phyloP scores from a whole-genome alignment of 2,113 vertebrate genomes.

The Maccullochella peelii region DNA sequence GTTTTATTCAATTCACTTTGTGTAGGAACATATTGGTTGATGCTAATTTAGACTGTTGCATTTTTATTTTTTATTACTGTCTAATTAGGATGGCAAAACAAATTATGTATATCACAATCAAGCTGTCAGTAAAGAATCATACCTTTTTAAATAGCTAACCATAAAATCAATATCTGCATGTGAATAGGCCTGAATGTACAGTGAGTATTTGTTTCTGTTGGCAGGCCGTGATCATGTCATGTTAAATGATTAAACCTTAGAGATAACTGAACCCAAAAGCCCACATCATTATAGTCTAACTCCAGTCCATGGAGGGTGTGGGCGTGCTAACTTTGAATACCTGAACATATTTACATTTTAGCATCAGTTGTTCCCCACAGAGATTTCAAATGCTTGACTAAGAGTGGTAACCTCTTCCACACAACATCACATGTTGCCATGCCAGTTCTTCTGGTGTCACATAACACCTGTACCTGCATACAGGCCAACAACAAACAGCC shows the following conservation, averaged over 20 bases:
- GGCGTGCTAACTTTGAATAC: background rate
- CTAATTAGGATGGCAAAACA: too few relatives aligned
- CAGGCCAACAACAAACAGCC: background rate
- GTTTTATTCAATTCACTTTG: too few relatives aligned
- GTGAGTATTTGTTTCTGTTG: too few relatives aligned
- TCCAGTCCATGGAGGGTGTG: background rate
- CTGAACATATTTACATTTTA: background rate
- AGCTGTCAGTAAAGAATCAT: too few relatives aligned
- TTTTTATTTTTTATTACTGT: background rate
- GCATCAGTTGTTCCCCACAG: background rate
- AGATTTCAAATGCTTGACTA: background rate
- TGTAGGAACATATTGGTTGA: too few relatives aligned
- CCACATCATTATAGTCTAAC: too few relatives aligned
- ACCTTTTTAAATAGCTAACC: too few relatives aligned
- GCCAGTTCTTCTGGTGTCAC: conserved; percentile 56
- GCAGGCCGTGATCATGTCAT: background rate
- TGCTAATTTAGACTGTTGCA: background rate
- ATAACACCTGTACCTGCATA: background rate
- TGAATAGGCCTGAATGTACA: too few relatives aligned
- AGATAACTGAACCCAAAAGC: too few relatives aligned
- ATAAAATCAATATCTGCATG: too few relatives aligned
- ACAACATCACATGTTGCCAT: background rate
- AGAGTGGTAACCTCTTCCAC: background rate
- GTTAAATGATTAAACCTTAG: background rate
- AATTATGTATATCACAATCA: too few relatives aligned